Evolutionary conservation across 2,797 vertebrate genomes (phyloP), one percentile per base, ranked within the genome.

Genomic region (Dendrocincla fuliginosa): DNA sequence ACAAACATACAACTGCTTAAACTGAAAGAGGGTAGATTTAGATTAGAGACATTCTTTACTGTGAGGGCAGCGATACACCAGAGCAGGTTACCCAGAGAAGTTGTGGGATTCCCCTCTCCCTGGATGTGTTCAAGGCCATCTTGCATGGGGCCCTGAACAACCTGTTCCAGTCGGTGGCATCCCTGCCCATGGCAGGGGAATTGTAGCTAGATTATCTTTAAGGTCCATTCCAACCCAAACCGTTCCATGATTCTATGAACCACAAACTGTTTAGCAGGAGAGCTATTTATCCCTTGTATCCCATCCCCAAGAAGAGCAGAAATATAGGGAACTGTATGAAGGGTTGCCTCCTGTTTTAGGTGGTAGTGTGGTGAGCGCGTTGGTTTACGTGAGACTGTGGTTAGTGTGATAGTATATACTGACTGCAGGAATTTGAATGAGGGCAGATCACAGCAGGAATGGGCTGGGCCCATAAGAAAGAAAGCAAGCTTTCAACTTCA

Each of bases 391-490:
- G 75, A 41, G 35, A 33, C 27, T 74, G 25, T 49, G 44, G 4
- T 49, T 12, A 63, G 65, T 59, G 41, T 55, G 79, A 50, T 16
- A n/a, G 18, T 17, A 1, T n/a, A 23, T 90, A 42, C 50, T 87
- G 71, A 32, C 71, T 80, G 39, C 27, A 70, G 68, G 39, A 63
- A n/a, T 87, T 56, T 63, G 64, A 39, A 33, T 22, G 46, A 52
- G 49, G 24, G 41, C 42, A 89, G 37, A 61, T 67, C 44, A 77
- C 57, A 77, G 69, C 30, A 84, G 49, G 39, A 80, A 74, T 49
- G 37, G 42, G 22, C 12, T 69, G 47, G 35, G 39, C 18, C 9
- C 3, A 0, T 18, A 16, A 24, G 0, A 70, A 15, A 61, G 76
- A 74, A 79, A 68, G 15, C 30, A 39, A 39, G 27, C 68, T 87